These are phyloP conservation scores for Ennomos fuscantarius DNA, from an alignment of 2,888 invertebrate species.

Conservation along the genomic window DNA sequence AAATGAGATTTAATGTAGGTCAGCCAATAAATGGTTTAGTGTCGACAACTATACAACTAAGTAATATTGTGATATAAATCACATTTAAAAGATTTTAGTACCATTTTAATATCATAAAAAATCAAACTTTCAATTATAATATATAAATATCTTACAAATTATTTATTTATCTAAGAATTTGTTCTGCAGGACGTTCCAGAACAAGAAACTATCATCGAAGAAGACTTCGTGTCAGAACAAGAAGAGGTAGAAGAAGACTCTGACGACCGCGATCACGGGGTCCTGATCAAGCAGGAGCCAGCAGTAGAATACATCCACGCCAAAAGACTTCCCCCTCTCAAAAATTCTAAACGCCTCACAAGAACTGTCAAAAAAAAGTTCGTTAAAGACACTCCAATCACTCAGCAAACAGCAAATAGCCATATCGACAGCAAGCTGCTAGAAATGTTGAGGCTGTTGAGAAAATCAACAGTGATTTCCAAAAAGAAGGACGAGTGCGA, in stretches of 20 bases:
- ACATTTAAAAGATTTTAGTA: too few species aligned
- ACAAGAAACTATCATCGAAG: conserved; percentile 1
- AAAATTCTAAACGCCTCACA: conserved; percentile 21
- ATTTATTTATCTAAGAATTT: too few species aligned
- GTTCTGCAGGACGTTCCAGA: too few species aligned
- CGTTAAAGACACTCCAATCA: conserved; percentile 39
- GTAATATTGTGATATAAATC: neutral
- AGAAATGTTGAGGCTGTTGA: conserved; percentile 55
- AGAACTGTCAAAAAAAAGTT: conserved; percentile 26
- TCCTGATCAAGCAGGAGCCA: conserved; percentile 60
- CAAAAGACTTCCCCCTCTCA: conserved; percentile 13
- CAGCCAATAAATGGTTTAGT: conserved; percentile 4
- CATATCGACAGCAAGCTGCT: conserved; percentile 52
- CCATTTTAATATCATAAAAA: too few species aligned
- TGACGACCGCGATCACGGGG: neutral
- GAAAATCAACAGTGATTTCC: conserved; percentile 51
- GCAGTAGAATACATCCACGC: conserved; percentile 28
- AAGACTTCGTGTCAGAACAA: conserved; percentile 40
- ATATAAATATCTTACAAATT: too few species aligned
- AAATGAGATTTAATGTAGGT: conserved; percentile 16
- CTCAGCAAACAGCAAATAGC: conserved; percentile 19
- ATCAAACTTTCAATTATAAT: too few species aligned
- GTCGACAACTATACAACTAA: too few species aligned
- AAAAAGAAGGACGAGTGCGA: conserved; percentile 77
- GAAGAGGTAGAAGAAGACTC: conserved; percentile 34